Base-by-base conservation (phyloP, 2,888 invertebrate species). In the Bombylius major region DNA sequence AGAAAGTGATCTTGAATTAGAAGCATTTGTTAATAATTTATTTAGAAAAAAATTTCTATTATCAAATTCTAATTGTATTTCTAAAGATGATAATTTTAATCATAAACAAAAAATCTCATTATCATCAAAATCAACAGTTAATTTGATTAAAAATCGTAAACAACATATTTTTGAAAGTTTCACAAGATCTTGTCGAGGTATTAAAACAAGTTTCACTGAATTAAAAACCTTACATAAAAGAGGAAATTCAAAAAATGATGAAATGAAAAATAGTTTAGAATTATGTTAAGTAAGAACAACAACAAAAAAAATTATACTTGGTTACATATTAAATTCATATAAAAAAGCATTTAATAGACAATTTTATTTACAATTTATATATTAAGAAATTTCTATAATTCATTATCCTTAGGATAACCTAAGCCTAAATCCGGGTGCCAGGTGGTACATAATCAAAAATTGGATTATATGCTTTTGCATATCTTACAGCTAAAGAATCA, bases 371-470 rank as follows among this genome's bases (percentile, higher is more conserved):
- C 39, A 11, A 42, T 42, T 8, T 42, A 42, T 1, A 36, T 36
- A 7, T 36, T 36, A 36, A 36, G 8, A 36, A 36, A 36, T 11
- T 42, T 11, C 39, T 42, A 42, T 42, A 42, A 42, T 42, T 83
- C 81, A 68, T 86, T 81, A 73, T 90, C 89, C 61, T 84, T 84
- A 0, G 89, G 87, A 75, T n/a, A n/a, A n/a, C n/a, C n/a, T n/a
- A n/a, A n/a, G n/a, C n/a, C n/a, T n/a, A n/a, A n/a, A n/a, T n/a
- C n/a, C 92, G 3, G 96, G 93, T n/a, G n/a, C n/a, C n/a, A n/a
- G n/a, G n/a, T 6, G 93, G 92, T 5, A 96, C 89, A 75, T 91
- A 90, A 76, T 97, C 96, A 71, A 87, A 91, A 47, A 86, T 80
- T 7, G 95, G 94, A 70, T 89, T 89, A 65, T 82, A 82, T 13